Percentiles rank a stretch among this genome's conserved stretches.
Conservation (phyloP, 2,888 invertebrate genomes). For the Morpho deidamia region DNA sequence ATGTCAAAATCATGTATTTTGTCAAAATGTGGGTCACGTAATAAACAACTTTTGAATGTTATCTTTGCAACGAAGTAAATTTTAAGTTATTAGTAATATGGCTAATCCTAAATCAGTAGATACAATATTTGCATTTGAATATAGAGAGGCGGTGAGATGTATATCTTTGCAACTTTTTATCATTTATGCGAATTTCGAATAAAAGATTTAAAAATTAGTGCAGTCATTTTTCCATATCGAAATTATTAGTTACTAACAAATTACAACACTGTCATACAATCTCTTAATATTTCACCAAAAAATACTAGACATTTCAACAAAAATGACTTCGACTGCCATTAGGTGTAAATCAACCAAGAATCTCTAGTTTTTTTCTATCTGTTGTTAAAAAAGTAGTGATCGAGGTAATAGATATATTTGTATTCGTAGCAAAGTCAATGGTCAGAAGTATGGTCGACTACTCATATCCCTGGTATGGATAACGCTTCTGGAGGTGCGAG, state of each 20-base stretch:
- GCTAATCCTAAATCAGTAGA: constrained; percentile 40
- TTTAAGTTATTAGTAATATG: not conserved
- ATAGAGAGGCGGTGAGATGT: constrained; percentile 45
- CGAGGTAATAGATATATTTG: not conserved
- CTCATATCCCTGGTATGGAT: constrained; percentile 53
- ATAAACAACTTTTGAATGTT: not conserved
- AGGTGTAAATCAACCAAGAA: no score
- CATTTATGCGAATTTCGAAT: no score
- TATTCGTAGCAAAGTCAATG: constrained; percentile 42
- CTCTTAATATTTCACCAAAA: no score
- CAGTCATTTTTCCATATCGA: no score
- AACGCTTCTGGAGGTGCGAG: constrained; percentile 39
- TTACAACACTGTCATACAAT: no score
- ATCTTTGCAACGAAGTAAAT: not conserved
- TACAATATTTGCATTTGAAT: constrained; percentile 57
- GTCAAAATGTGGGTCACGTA: not conserved
- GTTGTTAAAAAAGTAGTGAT: not conserved
- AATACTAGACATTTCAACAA: no score
- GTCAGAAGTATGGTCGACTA: constrained; percentile 62
- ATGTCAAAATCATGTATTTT: no score
- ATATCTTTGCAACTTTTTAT: no score
- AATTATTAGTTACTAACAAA: no score
- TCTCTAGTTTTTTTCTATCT: no score
- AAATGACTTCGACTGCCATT: no score
- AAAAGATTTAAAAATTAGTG: no score